Evolutionary conservation across 1,140 invertebrate genomes (phyloP), one percentile per base, ranked within the genome.

Genomic region (Drosophila ananassae): DNA sequence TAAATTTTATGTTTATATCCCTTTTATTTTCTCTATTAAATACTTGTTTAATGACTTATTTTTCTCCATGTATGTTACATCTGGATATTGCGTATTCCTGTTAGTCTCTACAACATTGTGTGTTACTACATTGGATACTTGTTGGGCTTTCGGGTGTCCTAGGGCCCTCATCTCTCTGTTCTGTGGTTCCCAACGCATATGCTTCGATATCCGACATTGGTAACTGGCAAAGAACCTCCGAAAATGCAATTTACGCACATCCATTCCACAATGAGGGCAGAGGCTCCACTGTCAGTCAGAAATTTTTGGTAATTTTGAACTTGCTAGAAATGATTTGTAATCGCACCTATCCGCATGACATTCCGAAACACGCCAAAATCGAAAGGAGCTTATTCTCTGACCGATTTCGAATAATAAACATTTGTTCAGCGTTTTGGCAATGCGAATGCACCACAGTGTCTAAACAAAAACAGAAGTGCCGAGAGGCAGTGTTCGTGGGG

Each of bases 241-340:
- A 67, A 68, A 69, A 68, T 56, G 41, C 68, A 56, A 69, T 69
- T 69, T 69, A 69, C 41, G 53, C 50, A 69, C 50, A 39, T 48
- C 17, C 30, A 55, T 61, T 9, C 22, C 13, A 5, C 9, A 5
- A 22, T 10, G 5, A 22, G 9, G 25, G 3, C 8, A 21, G 3
- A 8, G 5, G 2, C 47, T 44, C 37, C 17, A 7, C 44, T 69
- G 34, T 32, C 46, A 30, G 37, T 68, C n/a, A 13, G 25, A 54
- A 24, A 67, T 50, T 63, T 73, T 74, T 54, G 24, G 37, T 48
- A 52, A 63, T 71, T 69, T 74, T 83, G 79, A 82, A 75, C 79
- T 82, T 82, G 74, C 59, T 79, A 82, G 64, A 10, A 3, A 78
- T 74, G 56, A 78, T 69, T 82, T 82, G 69, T 60, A 58, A 61